Base-by-base conservation (phyloP, 2,113 vertebrate genomes). In the Antennarius striatus region DNA sequence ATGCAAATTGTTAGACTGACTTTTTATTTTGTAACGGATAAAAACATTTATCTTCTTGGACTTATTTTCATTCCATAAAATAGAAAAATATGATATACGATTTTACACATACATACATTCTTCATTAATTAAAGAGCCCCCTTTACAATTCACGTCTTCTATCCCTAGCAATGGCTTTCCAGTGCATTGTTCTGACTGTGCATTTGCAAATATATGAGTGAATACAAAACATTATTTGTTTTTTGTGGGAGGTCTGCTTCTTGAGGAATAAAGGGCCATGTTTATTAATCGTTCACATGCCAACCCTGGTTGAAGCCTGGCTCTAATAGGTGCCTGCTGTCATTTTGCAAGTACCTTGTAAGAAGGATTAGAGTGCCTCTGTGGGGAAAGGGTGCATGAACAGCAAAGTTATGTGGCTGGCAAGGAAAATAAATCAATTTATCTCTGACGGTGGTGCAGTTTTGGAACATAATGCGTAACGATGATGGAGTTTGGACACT, bases 401-500 rank as follows among this genome's bases (percentile, higher is more conserved):
- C 81, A 64, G 83, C 85, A 86, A 89, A 86, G 85, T 90, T 89
- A 82, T 89, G 77, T 69, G 68, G 77, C 78, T 67, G 56, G 73
- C 73, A 42, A 67, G 61, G 71, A 85, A 90, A 93, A 91, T 85
- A 85, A 91, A 92, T 92, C 88, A 89, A 88, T 91, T 88, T 84
- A 70, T 84, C 77, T 65, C 74, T 76, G 78, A 86, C 86, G 86
- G 88, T 60, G 72, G 80, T 75, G 71, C 76, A 79, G 77, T 85
- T 90, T 74, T 75, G 84, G 80, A 85, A 77, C 85, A 79, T 85
- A 82, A 82, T 80, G 85, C 71, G 76, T 91, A 91, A 92, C 83
- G 71, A 92, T 91, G 89, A 91, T 91, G 79, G 91, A 91, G 91
- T 88, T 90, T 79, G 77, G 86, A 87, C 90, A 89, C 86, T 91